These are phyloP conservation scores for Cyanoderma ruficeps DNA, from an alignment of 2,113 vertebrate genomes.

Conservation along the genomic window DNA sequence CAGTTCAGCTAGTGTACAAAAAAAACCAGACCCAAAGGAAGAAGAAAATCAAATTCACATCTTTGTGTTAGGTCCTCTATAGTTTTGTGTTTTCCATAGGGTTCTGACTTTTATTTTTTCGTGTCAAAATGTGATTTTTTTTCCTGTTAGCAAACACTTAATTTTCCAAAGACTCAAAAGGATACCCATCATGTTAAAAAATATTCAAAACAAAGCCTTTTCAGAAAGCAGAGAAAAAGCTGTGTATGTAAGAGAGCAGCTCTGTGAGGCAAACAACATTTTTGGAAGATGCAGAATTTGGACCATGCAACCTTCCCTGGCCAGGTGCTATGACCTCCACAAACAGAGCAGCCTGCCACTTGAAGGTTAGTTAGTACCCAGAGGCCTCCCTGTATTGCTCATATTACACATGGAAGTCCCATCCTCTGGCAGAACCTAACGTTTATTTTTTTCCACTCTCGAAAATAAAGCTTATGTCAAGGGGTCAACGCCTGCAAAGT, in stretches of 20 bases:
- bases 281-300: not conserved
- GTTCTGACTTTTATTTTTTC: not conserved
- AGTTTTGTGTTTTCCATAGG: not conserved
- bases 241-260: not conserved
- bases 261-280: not conserved
- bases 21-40: not conserved
- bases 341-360: not conserved
- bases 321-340: not conserved
- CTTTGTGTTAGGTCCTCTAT: not conserved
- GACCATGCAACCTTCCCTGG: not conserved
- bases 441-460: not conserved
- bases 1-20: not conserved
- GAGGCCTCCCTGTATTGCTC: not conserved
- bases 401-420: not conserved
- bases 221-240: not conserved
- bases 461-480: not conserved
- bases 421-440: constrained; percentile 20
- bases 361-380: not conserved
- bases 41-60: not conserved
- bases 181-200: not conserved
- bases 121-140: not conserved
- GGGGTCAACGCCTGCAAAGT: not conserved
- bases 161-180: not conserved
- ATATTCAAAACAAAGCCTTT: not conserved
- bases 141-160: not conserved